These are phyloP conservation scores for Poeciliopsis paucimaculata DNA, from an alignment of 2,797 vertebrate species.

Conservation along the genomic window DNA sequence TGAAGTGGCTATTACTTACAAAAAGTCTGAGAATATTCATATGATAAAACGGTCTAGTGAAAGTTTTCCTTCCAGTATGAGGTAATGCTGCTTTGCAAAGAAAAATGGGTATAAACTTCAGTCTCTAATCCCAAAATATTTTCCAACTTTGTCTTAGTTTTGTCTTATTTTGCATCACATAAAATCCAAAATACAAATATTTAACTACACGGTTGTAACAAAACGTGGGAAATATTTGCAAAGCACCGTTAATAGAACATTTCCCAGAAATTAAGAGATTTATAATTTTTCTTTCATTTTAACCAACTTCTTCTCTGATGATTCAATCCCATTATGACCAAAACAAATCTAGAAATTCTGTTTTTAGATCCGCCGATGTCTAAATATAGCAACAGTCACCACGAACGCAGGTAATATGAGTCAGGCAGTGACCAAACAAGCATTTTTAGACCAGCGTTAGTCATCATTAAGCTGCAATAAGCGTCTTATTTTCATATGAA, in stretches of 20 bases:
- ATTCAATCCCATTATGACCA: neutral
- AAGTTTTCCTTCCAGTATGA: neutral
- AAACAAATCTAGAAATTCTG: constrained; percentile 2
- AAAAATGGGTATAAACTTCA: neutral
- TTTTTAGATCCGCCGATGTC: neutral
- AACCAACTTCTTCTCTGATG: neutral
- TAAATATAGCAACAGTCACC: constrained; percentile 6
- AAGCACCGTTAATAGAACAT: neutral
- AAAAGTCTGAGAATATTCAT: neutral
- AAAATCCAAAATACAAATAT: neutral
- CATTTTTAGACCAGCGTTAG: neutral
- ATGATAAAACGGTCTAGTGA: neutral
- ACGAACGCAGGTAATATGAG: neutral
- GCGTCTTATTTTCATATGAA: constrained; percentile 1
- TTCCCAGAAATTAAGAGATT: neutral
- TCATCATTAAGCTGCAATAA: neutral
- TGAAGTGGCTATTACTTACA: neutral
- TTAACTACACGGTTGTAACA: neutral
- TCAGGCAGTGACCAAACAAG: neutral
- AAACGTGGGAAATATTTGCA: neutral
- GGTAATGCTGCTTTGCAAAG: neutral
- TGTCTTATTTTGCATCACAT: neutral
- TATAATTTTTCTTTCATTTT: neutral
- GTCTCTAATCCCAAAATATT: neutral
- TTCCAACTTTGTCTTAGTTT: neutral